Percentiles rank a stretch among this genome's conserved stretches.
phyloP scores from a whole-genome alignment of 2,113 vertebrate genomes.

The Gasterosteus nipponicus region DNA sequence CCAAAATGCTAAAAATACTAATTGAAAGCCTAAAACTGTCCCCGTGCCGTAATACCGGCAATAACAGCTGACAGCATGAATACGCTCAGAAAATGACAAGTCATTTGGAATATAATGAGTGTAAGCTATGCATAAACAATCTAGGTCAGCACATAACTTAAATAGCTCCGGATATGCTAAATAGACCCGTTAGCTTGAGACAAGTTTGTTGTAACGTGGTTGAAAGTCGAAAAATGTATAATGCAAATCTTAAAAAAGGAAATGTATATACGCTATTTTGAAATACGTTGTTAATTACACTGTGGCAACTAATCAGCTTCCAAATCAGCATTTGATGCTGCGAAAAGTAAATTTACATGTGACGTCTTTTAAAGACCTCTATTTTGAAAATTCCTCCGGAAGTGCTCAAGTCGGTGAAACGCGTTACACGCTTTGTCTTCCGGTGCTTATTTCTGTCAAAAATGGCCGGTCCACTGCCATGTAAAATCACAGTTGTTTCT shows the following conservation, averaged over 20 bases:
- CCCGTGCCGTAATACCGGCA: neutral
- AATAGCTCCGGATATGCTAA: constrained; percentile 7
- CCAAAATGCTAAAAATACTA: constrained; percentile 31
- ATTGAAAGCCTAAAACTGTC: constrained; percentile 17
- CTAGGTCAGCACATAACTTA: constrained; percentile 17
- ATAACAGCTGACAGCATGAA: neutral
- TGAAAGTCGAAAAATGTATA: neutral
- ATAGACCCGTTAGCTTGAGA: neutral
- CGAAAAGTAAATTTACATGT: neutral
- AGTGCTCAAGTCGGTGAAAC: neutral
- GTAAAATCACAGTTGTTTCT: constrained; percentile 30
- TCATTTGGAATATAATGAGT: constrained; percentile 2
- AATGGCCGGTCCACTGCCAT: constrained; percentile 60
- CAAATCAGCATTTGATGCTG: neutral
- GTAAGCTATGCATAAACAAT: constrained; percentile 1
- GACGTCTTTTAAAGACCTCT: constrained; percentile 3
- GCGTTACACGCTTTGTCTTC: neutral
- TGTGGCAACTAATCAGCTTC: neutral
- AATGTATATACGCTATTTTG: neutral
- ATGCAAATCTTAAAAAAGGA: neutral
- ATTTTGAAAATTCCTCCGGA: constrained; percentile 41
- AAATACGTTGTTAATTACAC: neutral
- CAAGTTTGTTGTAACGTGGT: neutral
- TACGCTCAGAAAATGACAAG: constrained; percentile 8
- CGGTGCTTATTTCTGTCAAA: constrained; percentile 32